Conservation (phyloP, 2,888 invertebrate genomes). For the Abrostola triplasia region DNA sequence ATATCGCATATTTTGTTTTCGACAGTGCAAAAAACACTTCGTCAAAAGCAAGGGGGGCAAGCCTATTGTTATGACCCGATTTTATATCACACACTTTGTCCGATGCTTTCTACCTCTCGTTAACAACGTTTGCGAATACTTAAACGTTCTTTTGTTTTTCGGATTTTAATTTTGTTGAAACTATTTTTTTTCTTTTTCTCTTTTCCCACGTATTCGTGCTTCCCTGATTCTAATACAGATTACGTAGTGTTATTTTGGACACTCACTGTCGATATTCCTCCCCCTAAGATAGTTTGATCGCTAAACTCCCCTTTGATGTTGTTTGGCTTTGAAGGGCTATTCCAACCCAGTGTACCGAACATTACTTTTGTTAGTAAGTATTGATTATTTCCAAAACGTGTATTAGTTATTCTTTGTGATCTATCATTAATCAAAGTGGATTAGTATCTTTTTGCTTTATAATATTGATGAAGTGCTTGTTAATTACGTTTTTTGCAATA, state of each 20-base stretch:
- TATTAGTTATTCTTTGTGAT: not conserved
- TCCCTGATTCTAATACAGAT: conserved; percentile 19
- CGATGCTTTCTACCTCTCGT: no score
- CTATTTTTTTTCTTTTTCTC: no score
- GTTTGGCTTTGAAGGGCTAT: conserved; percentile 11
- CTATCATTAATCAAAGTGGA: conserved; percentile 10
- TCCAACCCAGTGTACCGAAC: conserved; percentile 10
- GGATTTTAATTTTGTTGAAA: no score
- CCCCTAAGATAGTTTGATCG: conserved; percentile 22
- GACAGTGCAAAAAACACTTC: no score
- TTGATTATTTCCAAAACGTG: conserved; percentile 24
- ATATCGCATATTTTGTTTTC: no score
- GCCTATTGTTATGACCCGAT: no score
- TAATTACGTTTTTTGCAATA: not conserved
- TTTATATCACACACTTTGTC: no score
- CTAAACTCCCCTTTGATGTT: conserved; percentile 13
- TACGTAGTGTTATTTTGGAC: conserved; percentile 31
- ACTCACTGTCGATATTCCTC: conserved; percentile 12
- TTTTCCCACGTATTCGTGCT: no score
- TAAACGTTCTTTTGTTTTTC: no score
- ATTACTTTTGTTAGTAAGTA: conserved; percentile 22
- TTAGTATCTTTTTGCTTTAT: not conserved
- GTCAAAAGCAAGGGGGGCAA: no score
- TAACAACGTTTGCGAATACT: no score
- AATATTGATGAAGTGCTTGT: not conserved